Conservation (phyloP, 1,140 invertebrate genomes). For the Archegozetes longisetosus region DNA sequence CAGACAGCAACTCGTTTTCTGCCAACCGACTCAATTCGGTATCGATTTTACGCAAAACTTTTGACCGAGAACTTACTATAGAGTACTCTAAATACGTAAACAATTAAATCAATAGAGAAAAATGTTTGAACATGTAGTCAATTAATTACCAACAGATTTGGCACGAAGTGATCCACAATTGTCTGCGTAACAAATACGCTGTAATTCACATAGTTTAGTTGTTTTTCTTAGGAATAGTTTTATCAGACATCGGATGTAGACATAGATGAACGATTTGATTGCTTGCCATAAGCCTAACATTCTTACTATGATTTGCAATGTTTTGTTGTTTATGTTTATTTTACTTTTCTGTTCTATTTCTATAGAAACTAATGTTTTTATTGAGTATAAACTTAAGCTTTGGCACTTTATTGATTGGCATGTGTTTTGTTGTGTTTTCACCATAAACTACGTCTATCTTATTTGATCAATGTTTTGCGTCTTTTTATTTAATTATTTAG, state of each 20-base stretch:
- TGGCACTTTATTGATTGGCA: no score
- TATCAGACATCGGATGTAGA: constrained; percentile 28
- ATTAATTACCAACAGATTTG: constrained; percentile 48
- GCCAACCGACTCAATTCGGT: constrained; percentile 45
- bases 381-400: no score
- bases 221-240: constrained; percentile 76
- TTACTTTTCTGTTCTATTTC: no score
- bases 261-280: constrained; percentile 12
- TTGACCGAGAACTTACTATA: constrained; percentile 46
- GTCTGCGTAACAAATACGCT: constrained; percentile 76
- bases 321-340: no score
- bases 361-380: no score
- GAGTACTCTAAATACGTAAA: constrained; percentile 27
- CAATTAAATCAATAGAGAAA: constrained; percentile 12
- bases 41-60: constrained; percentile 47
- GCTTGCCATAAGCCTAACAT: not conserved
- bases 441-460: no score
- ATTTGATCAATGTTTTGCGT: no score
- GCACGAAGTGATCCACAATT: constrained; percentile 48
- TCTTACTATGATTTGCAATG: no score
- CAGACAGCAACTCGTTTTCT: constrained; percentile 32
- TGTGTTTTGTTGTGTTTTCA: no score
- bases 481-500: no score
- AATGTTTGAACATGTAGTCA: not conserved
- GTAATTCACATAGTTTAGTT: constrained; percentile 72